Base-by-base conservation (phyloP, 2,113 vertebrate species). In the Carlito syrichta region DNA sequence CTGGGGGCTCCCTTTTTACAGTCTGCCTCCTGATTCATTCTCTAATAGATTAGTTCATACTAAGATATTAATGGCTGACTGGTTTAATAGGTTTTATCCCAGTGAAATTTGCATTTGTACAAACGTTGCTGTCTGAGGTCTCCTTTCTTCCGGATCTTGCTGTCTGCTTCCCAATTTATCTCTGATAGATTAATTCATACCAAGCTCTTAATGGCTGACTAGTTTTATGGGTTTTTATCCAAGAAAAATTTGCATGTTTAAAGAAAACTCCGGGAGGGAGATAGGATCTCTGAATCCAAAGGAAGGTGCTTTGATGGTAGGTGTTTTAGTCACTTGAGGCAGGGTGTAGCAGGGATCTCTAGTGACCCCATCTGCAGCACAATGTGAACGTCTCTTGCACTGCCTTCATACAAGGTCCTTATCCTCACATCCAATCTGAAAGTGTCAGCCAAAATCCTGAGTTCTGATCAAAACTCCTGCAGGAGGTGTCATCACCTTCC, bases 151-250 rank as follows among this genome's bases (percentile, higher is more conserved):
- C 54, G 10, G 16, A 17, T 50, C 66, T 76, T 73, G 62, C 40
- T 86, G 9, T 77, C 85, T 87, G 77, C 43, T 43, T 82, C 38
- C 63, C 45, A 52, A 0, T 73, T 63, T 68, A 22, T 68, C 63
- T 84, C 30, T 16, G 56, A 78, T 14, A 30, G 43, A 52, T 66
- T 84, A 38, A 32, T 91, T 95, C 83, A 56, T 84, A 54, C 63
- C 82, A 30, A 93, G 27, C 22, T 93, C 25, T 63, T 85, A 68
- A 89, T 89, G 85, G 58, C 48, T 94, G 56, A 45, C 73, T 45
- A 12, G 78, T 54, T 86, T 82, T 25, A 50, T 12, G 22, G 25
- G 38, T 25, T 82, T 86, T 94, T 92, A 66, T 50, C 73, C 22
- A 52, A 79, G 52, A 84, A 11, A 73, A 54, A 63, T 78, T 40